Evolutionary conservation across 2,113 vertebrate genomes (phyloP), one percentile per base, ranked within the genome.

Genomic region (Perca fluviatilis): DNA sequence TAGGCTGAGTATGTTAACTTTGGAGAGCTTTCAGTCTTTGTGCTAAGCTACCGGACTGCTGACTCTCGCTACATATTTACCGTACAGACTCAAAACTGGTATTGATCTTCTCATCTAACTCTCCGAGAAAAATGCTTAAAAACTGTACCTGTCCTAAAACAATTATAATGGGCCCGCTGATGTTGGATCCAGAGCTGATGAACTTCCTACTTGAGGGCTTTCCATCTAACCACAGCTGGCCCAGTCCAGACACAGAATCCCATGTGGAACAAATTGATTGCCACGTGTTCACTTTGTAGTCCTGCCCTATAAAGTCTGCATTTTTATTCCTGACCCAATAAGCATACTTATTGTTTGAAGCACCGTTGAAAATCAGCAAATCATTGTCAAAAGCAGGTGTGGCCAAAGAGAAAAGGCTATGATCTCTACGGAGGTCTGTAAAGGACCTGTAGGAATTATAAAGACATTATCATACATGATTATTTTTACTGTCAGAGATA

Each of bases 221-320:
- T 65, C 88, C 86, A 70, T 91, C 53, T 5, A 91, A 0, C 92
- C 92, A 93, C 62, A 93, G 5, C 50, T 92, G 90, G 1, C 0
- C 50, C 36, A 93, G 5, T 9, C 90, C 90, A 46, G 84, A 79
- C 0, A 0, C 0, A 11, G 74, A 57, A 18, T 90, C 61, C 91
- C 91, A 93, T 36, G 86, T 91, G 2, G 73, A 10, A 76, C 90
- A 93, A n/a, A 91, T 3, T 0, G 86, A 69, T n/a, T 90, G 82
- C 90, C 91, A 92, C 0, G 6, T 75, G 63, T 92, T 90, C 4
- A 56, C 5, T 27, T 84, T 76, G 33, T 74, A 80, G 10, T 80
- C 57, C 36, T 51, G 69, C 1, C 8, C 63, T 6, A 0, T 2
- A 51, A 88, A 23, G 2, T 0, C 0, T 12, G 0, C 0, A 0